These are phyloP conservation scores for Notolepis coatsorum DNA, from an alignment of 2,797 vertebrate species.

Conservation along the genomic window DNA sequence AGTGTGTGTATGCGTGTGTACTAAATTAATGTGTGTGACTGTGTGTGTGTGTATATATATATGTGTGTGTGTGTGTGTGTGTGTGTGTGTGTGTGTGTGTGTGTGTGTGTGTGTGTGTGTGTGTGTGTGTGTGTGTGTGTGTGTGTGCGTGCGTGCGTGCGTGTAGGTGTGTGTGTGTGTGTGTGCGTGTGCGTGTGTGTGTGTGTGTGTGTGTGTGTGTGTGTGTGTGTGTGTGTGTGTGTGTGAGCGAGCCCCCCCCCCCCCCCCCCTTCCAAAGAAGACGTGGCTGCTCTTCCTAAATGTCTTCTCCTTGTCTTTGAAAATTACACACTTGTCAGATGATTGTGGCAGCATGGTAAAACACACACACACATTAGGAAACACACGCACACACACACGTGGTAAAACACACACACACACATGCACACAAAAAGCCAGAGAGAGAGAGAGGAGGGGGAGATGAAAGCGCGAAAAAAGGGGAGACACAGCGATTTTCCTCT, in stretches of 20 bases:
- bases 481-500: slow-evolving; percentile 22
- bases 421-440: too few species aligned
- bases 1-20: not conserved
- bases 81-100: not conserved
- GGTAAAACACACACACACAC: slow-evolving; percentile 28
- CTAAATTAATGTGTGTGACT: too few species aligned
- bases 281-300: slow-evolving; percentile 31
- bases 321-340: slow-evolving; percentile 61
- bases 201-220: not conserved
- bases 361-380: slow-evolving; percentile 29
- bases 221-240: slow-evolving; percentile 14
- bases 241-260: slow-evolving; percentile 38
- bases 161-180: too few species aligned
- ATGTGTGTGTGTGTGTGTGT: slow-evolving; percentile 16
- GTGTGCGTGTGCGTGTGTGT: too few species aligned
- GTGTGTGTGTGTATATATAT: slow-evolving; percentile 16
- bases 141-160: too few species aligned
- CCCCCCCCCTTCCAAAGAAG: slow-evolving; percentile 17
- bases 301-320: slow-evolving; percentile 52
- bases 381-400: slow-evolving; percentile 31
- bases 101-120: slow-evolving; percentile 4
- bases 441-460: slow-evolving; percentile 42
- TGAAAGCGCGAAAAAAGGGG: slow-evolving; percentile 35
- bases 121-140: not conserved
- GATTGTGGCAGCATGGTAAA: slow-evolving; percentile 43